Base-by-base conservation (phyloP, 2,113 vertebrate species). In the Chaetops frenatus region DNA sequence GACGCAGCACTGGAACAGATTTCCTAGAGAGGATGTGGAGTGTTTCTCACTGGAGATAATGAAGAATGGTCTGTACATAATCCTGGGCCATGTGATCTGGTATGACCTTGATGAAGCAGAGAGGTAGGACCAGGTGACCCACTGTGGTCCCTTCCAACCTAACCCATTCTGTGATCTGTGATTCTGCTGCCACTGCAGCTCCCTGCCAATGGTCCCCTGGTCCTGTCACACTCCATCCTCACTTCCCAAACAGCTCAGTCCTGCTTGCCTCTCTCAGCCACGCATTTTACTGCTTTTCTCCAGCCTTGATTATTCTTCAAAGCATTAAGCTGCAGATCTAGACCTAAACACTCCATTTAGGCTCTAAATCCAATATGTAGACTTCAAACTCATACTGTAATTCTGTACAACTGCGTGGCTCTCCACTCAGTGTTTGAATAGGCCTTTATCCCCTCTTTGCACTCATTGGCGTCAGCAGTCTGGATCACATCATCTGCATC, bases 191-290 rank as follows among this genome's bases (percentile, higher is more conserved):
- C 60, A 74, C n/a, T 74, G 50, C 58, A 73, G 29, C 44, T 76
- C 51, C 15, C 42, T 57, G 35, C 21, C 42, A 57, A 20, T 1
- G 0, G 35, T 25, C 25, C 44, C 25, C 17, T 44, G 27, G 33
- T 36, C 33, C 38, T 44, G 18, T 28, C 40, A n/a, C 1, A 0
- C 40, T 28, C 1, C 0, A 15, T 35, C 65, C 60, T 45, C 0
- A 0, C 65, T 51, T 44, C 15, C 57, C 1, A 0, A 38, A 21
- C 28, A 27, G 42, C 23, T 36, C 47, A 1, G 56, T 9, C 29
- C 61, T 5, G 9, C 56, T 42, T 45, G 44, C 27, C 35, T 67
- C 25, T 48, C 35, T 9, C 6, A 21, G 31, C 17, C 47, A 22
- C 2, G 9, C 79, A 22, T n/a, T 60, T 86, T 50, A 9, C 29